Conservation (phyloP, 2,113 vertebrate genomes). For the Microcebus murinus region DNA sequence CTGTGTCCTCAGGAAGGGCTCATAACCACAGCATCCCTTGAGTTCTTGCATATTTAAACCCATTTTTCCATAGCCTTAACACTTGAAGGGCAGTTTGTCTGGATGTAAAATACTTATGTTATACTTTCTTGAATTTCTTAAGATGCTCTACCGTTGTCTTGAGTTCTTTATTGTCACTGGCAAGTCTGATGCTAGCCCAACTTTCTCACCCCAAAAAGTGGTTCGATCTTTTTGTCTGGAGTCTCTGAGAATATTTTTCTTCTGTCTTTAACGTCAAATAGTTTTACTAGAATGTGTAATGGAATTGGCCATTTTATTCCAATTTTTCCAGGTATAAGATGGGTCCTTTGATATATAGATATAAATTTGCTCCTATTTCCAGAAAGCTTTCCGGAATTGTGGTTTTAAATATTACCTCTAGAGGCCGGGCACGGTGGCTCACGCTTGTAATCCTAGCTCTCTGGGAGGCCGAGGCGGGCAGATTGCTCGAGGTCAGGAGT, state of each 20-base stretch:
- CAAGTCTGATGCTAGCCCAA: not conserved
- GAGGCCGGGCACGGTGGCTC: no score
- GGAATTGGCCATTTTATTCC: not conserved
- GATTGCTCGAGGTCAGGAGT: no score
- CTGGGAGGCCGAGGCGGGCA: no score
- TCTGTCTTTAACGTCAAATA: not conserved
- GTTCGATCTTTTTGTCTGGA: not conserved
- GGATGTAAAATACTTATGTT: not conserved
- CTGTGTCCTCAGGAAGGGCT: not conserved
- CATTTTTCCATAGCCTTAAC: not conserved
- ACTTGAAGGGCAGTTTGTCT: not conserved
- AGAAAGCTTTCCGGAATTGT: not conserved
- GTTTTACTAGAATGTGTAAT: not conserved
- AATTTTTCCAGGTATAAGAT: not conserved
- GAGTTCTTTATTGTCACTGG: not conserved
- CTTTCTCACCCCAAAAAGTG: not conserved
- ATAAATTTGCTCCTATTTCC: not conserved
- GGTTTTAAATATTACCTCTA: no score
- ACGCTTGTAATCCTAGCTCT: no score
- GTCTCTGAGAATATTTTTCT: not conserved
- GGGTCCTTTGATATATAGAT: not conserved
- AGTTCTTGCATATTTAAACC: not conserved
- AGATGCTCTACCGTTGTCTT: not conserved
- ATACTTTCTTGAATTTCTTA: not conserved
- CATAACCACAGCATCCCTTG: not conserved